Evolutionary conservation across 1,140 invertebrate species (phyloP), one percentile per base, ranked within the genome.

Genomic region (Brachionus manjavacas): DNA sequence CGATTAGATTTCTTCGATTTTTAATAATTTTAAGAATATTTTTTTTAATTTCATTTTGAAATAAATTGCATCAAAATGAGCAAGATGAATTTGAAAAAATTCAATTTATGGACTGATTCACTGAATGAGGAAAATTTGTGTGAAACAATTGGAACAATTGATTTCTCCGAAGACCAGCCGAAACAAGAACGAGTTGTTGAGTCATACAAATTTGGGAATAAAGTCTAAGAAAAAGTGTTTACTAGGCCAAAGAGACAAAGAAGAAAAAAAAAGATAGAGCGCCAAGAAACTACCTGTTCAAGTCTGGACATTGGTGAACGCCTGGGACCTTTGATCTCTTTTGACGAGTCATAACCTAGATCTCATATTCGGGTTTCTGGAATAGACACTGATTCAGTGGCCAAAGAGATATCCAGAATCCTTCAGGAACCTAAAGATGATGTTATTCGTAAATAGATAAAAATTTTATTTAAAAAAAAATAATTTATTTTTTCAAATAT

Each of bases 381-480:
- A 35, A 83, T 85, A 28, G 85, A 86, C 81, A 64, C 83, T 49
- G 72, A 80, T 39, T 74, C 85, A 4, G 80, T 88, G 14, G 81
- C 84, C 2, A 70, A 84, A 28, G 86, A 85, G 39, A 86, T 88
- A 64, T 85, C 84, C n/a, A 64, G 85, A 12, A 52, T 64, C 68
- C 76, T 88, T n/a, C 64, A 86, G 72, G 87, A 88, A 74, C 84
- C 85, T 20, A 87, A 87, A 84, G 66, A 86, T n/a, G 85, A 87
- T 41, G 55, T 88, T 8, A 86, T 87, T 35, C 86, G 87, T 87
- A 86, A 86, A 85, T 11, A 81, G 35, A 85, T 49, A 85, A n/a
- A 31, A 31, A 12, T 14, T 3, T 46, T n/a, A 14, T 46, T 46
- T 14, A 68, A 68, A 68, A 7, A 68, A 68, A n/a, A n/a, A 2